A percentile compares a stretch with the other conserved stretches of the same genome.
Evolutionary conservation across 2,797 vertebrate genomes (phyloP).

Genomic region (Malurus splendens): DNA sequence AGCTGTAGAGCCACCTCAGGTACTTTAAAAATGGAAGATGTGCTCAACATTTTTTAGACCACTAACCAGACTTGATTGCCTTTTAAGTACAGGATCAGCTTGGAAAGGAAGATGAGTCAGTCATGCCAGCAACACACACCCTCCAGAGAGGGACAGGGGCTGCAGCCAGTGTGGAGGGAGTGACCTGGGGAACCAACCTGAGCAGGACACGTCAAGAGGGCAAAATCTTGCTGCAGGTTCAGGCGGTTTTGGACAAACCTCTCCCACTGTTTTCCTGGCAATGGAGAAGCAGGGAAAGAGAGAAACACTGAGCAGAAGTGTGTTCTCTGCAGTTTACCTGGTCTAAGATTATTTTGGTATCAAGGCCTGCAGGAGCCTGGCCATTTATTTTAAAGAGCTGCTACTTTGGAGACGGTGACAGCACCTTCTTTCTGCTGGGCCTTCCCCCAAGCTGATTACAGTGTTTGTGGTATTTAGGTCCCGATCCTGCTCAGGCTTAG

Average conservation of each 20-base stretch:
- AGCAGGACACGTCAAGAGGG: neutral
- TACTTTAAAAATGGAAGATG: slow-evolving; percentile 6
- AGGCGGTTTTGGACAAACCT: neutral
- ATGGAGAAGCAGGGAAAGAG: neutral
- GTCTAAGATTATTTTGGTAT: neutral
- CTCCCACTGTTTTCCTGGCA: rapidly evolving
- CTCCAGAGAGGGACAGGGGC: neutral
- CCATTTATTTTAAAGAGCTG: neutral
- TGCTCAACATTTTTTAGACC: neutral
- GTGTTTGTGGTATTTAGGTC: neutral
- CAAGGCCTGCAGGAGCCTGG: neutral
- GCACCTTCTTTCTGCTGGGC: neutral
- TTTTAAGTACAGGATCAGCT: neutral
- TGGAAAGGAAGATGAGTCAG: neutral
- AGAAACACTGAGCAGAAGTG: neutral
- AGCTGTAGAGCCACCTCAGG: neutral
- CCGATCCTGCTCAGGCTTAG: neutral
- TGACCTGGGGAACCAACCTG: neutral
- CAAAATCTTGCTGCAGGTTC: neutral
- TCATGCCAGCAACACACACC: neutral
- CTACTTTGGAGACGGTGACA: neutral
- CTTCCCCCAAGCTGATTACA: neutral
- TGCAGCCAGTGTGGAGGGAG: neutral
- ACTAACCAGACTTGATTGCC: slow-evolving; percentile 12
- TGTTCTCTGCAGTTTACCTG: neutral